These are phyloP conservation scores for Benitochromis conjunctus DNA, from an alignment of 2,113 vertebrate genomes.

Conservation along the genomic window DNA sequence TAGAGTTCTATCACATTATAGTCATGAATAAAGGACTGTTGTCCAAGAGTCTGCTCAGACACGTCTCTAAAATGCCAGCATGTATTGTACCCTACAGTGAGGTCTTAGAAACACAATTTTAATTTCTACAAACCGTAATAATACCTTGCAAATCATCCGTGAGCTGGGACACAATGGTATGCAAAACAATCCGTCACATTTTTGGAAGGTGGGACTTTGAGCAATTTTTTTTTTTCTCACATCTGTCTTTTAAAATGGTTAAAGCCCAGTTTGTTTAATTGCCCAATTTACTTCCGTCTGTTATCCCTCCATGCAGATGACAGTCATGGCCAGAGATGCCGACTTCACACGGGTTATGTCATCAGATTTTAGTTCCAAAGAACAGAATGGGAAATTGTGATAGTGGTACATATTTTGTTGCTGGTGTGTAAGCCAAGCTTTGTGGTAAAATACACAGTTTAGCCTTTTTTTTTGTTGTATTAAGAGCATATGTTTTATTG, in stretches of 20 bases:
- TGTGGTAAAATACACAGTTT: too few species aligned
- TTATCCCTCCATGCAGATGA: not conserved
- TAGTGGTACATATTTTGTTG: not conserved
- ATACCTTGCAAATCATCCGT: not conserved
- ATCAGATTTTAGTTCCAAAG: not conserved
- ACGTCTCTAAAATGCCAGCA: not conserved
- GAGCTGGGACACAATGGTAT: not conserved
- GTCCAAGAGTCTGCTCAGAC: not conserved
- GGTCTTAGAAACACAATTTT: not conserved
- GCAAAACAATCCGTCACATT: not conserved
- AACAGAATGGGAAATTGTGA: not conserved
- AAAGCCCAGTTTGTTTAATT: not conserved
- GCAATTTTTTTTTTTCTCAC: not conserved
- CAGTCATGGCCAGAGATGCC: not conserved
- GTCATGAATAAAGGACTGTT: conserved; percentile 26
- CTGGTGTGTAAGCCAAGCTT: not conserved
- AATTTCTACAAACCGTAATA: not conserved
- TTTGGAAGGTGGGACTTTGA: not conserved
- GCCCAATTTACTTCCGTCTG: not conserved
- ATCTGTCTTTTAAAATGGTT: not conserved
- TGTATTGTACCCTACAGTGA: not conserved
- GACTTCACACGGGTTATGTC: not conserved
- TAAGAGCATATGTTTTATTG: not conserved
- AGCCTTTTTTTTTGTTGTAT: not conserved
- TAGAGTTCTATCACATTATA: conserved; percentile 33